phyloP scores from a whole-genome alignment of 2,797 vertebrate genomes.

The Ctenopoma multispine region DNA sequence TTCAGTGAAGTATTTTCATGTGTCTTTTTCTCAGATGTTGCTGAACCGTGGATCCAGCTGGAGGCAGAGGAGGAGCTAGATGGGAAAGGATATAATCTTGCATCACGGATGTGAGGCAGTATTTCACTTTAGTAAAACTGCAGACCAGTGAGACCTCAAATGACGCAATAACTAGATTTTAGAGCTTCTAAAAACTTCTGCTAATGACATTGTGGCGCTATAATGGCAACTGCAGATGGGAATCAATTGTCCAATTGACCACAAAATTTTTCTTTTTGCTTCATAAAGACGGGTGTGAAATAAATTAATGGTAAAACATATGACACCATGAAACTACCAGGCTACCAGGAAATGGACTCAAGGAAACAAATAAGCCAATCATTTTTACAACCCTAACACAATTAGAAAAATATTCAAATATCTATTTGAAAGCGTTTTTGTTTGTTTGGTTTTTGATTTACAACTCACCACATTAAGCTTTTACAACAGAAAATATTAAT shows the following conservation, averaged over 20 bases:
- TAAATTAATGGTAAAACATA: conserved; percentile 5
- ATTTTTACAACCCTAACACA: conserved; percentile 11
- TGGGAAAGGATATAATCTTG: conserved; percentile 44
- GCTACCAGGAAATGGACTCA: background rate
- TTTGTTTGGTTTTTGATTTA: background rate
- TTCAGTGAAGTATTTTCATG: conserved; percentile 13
- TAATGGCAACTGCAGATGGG: conserved; percentile 61
- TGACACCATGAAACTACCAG: background rate
- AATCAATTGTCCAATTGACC: conserved; percentile 63
- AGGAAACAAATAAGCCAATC: too few species aligned
- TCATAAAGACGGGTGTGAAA: conserved; percentile 2
- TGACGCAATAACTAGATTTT: conserved; percentile 70
- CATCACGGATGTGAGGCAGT: conserved; percentile 37
- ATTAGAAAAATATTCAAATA: background rate
- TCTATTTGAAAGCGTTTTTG: background rate
- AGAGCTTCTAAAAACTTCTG: conserved; percentile 59
- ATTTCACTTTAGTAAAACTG: conserved; percentile 63
- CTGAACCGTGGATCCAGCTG: conserved; percentile 6
- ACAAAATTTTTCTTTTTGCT: conserved; percentile 8
- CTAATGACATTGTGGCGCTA: conserved; percentile 56
- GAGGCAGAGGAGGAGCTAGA: conserved; percentile 43
- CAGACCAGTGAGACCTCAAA: conserved; percentile 56
- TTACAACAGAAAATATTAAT: background rate
- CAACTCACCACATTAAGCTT: background rate
- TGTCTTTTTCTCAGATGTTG: background rate